Conservation (phyloP, 2,888 invertebrate genomes). For the Gymnoscelis rufifasciata region DNA sequence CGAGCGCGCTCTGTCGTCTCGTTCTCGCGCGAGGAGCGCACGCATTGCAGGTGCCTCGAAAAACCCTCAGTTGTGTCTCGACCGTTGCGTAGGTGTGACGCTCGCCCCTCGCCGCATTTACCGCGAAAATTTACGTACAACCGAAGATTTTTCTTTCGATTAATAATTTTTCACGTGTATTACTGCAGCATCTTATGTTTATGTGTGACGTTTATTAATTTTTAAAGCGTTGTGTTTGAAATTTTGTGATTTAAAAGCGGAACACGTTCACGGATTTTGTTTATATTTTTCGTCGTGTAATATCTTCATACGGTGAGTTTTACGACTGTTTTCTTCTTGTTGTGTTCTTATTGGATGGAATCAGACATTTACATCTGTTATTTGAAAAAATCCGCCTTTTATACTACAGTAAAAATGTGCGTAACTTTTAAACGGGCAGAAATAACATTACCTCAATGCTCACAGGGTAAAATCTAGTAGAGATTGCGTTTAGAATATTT, state of each 20-base stretch:
- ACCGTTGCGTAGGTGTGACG: slow-evolving; percentile 56
- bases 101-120: slow-evolving; percentile 44
- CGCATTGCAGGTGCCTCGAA: slow-evolving; percentile 70
- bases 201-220: slow-evolving; percentile 53
- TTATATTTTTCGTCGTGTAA: slow-evolving; percentile 26
- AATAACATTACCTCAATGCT: background rate
- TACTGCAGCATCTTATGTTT: slow-evolving; percentile 35
- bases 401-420: background rate
- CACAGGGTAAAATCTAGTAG: background rate
- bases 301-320: slow-evolving; percentile 26
- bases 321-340: slow-evolving; percentile 1
- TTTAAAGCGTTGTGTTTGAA: slow-evolving; percentile 44
- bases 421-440: background rate
- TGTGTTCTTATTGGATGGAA: background rate
- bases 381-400: background rate
- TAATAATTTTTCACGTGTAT: slow-evolving; percentile 17
- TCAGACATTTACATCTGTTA: background rate
- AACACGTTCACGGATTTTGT: slow-evolving; percentile 38
- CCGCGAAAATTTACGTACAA: slow-evolving; percentile 70
- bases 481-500: slow-evolving; percentile 38
- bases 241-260: slow-evolving; percentile 41
- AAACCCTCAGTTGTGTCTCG: slow-evolving; percentile 53
- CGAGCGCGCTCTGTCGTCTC: slow-evolving; percentile 30
- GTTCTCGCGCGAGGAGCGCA: slow-evolving; percentile 61
- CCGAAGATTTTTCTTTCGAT: slow-evolving; percentile 23